Evolutionary conservation across 1,140 invertebrate genomes (phyloP).

Genomic region (Antheraea mylitta): DNA sequence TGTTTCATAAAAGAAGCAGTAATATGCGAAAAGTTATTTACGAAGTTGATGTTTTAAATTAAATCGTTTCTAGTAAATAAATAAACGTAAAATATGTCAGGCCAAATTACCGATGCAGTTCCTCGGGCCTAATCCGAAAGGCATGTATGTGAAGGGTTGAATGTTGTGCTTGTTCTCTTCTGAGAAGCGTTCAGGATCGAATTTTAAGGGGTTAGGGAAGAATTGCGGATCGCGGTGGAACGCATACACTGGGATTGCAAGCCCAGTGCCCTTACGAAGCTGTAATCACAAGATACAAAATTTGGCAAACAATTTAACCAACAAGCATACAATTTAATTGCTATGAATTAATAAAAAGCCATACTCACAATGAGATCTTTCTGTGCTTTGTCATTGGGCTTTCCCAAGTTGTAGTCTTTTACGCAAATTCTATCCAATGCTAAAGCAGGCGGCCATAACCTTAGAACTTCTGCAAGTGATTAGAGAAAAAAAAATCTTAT

Average conservation of each 20-base stretch:
- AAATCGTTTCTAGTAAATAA: neutral
- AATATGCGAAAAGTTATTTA: no score
- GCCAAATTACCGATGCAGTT: slow-evolving; percentile 79
- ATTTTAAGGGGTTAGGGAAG: slow-evolving; percentile 78
- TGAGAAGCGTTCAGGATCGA: slow-evolving; percentile 80
- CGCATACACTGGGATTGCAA: slow-evolving; percentile 72
- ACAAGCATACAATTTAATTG: neutral
- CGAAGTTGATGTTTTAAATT: no score
- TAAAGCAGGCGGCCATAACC: slow-evolving; percentile 71
- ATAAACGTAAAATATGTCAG: neutral
- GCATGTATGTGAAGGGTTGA: slow-evolving; percentile 75
- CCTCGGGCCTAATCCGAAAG: slow-evolving; percentile 82
- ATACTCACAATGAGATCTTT: slow-evolving; percentile 38
- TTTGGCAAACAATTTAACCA: neutral
- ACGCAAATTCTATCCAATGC: slow-evolving; percentile 58
- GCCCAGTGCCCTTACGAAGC: slow-evolving; percentile 51
- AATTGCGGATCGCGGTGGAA: slow-evolving; percentile 78
- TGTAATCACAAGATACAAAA: slow-evolving; percentile 5
- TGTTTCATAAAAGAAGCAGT: no score
- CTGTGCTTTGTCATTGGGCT: slow-evolving; percentile 23
- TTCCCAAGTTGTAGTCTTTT: slow-evolving; percentile 56
- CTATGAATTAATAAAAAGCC: neutral
- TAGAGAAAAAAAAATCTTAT: neutral
- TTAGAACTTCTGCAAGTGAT: slow-evolving; percentile 67
- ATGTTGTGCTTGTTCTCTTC: slow-evolving; percentile 75